phyloP scores from a whole-genome alignment of 2,113 vertebrate genomes.

The Tragelaphus imberbis region DNA sequence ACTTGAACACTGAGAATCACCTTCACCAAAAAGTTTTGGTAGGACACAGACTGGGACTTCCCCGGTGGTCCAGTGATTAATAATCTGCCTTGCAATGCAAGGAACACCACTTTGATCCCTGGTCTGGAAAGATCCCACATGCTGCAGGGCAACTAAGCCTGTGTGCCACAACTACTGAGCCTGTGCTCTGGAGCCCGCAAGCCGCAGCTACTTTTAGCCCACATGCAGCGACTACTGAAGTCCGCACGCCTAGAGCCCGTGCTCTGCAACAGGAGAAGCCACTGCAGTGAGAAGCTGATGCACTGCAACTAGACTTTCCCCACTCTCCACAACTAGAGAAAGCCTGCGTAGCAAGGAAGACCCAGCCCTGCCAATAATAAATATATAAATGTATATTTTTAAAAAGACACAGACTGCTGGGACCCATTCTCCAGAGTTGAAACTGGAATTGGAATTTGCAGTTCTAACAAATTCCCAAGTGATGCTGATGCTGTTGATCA shows the following conservation, averaged over 20 bases:
- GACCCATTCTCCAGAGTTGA: neutral
- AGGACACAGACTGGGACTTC: neutral
- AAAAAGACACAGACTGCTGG: neutral
- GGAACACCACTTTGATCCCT: neutral
- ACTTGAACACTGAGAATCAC: neutral
- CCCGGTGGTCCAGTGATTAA: neutral
- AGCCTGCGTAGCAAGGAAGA: neutral
- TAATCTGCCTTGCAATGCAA: neutral
- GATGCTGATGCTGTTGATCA: neutral
- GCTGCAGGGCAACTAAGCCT: neutral
- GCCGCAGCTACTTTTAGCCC: neutral
- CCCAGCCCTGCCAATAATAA: neutral
- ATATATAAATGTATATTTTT: neutral
- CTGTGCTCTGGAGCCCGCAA: neutral
- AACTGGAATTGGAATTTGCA: neutral
- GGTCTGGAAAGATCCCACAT: neutral
- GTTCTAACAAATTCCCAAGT: neutral
- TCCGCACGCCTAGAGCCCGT: neutral
- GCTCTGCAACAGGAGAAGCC: neutral
- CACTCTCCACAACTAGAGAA: neutral
- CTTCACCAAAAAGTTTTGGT: neutral
- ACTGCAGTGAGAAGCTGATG: neutral
- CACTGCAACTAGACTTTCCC: neutral
- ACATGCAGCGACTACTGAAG: neutral
- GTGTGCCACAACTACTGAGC: neutral